Evolutionary conservation across 2,888 invertebrate species (phyloP).

Genomic region (Ferrisia virgata): DNA sequence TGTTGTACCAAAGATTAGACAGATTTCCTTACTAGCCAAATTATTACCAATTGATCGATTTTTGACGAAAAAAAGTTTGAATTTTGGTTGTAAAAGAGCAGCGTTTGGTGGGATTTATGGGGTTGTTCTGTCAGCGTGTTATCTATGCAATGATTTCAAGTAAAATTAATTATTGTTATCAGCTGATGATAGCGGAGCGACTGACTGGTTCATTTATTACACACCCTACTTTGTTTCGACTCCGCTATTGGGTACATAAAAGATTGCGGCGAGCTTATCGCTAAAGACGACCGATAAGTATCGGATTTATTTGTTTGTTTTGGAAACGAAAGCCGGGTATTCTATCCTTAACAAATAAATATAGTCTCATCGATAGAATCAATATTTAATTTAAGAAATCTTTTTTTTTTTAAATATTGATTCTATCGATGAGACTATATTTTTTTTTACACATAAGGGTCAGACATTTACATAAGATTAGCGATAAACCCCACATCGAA

Average conservation of each 20-base stretch:
- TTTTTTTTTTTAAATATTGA: too few relatives aligned
- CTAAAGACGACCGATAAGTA: neutral
- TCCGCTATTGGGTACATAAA: constrained; percentile 13
- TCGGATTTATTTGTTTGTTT: constrained; percentile 4
- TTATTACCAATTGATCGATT: neutral
- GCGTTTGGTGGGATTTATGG: too few relatives aligned
- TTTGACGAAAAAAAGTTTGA: neutral
- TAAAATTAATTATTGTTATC: neutral
- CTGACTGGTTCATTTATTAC: constrained; percentile 12
- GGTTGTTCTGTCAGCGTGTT: neutral
- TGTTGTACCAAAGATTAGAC: neutral
- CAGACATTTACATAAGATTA: constrained; percentile 7
- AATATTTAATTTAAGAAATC: neutral
- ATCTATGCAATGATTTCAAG: neutral
- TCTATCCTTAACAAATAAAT: neutral
- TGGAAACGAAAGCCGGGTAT: neutral
- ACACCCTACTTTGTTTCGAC: neutral
- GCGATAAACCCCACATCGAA: neutral
- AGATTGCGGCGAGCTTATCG: neutral
- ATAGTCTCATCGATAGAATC: constrained; percentile 1
- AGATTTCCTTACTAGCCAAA: neutral
- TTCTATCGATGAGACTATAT: too few relatives aligned
- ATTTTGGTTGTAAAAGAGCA: too few relatives aligned
- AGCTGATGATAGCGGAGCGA: neutral
- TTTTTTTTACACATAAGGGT: neutral